Evolutionary conservation across 2,113 vertebrate genomes (phyloP).

Genomic region (Rhagologus leucostigma): DNA sequence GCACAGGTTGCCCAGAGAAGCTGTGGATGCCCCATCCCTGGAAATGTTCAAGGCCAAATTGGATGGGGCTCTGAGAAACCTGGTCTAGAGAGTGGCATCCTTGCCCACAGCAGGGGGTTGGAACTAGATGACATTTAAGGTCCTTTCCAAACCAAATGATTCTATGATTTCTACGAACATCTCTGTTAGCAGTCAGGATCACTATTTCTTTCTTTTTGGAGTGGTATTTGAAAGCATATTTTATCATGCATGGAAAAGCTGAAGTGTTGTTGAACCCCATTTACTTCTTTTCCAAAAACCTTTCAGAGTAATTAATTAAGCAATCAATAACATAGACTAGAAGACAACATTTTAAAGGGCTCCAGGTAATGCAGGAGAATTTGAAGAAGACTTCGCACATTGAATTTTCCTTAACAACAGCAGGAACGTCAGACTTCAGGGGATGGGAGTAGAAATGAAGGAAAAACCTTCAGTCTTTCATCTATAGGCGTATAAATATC

Average conservation of each 20-base stretch:
- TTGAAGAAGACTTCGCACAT: not conserved
- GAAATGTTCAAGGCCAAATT: not conserved
- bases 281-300: not conserved
- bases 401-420: not conserved
- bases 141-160: not conserved
- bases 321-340: not conserved
- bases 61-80: not conserved
- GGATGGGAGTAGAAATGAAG: not conserved
- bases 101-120: not conserved
- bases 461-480: not conserved
- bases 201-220: not conserved
- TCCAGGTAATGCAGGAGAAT: not conserved
- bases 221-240: not conserved
- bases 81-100: not conserved
- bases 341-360: not conserved
- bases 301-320: conserved; percentile 1
- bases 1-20: not conserved
- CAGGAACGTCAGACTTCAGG: not conserved
- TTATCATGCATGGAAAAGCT: not conserved
- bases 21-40: not conserved
- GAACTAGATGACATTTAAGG: not conserved
- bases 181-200: not conserved
- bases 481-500: not conserved
- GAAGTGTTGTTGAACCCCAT: not conserved
- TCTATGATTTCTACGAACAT: not conserved